Evolutionary conservation across 2,113 vertebrate species (phyloP), one percentile per base, ranked within the genome.

Genomic region (Sylvicapra grimmia): DNA sequence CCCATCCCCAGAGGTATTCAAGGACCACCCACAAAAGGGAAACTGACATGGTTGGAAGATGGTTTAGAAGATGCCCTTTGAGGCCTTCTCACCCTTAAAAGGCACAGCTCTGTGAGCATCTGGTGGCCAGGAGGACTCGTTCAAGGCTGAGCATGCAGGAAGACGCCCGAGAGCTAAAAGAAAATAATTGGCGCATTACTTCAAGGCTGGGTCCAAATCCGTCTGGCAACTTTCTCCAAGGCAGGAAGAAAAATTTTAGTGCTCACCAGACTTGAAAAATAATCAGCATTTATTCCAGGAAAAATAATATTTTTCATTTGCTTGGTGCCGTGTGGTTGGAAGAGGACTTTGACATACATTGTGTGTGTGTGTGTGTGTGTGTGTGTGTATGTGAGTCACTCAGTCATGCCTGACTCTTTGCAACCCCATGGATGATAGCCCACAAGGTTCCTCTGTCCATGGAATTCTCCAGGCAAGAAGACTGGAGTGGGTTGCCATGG

Each of bases 251-350:
- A 94, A 91, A 61, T 86, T 49, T 91, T 29, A 90, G 58, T 56
- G 21, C 56, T 90, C 84, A 86, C 54, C 77, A 93, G 87, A 90
- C 84, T 96, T 97, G 97, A 92, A 95, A 97, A 97, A 61, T 84
- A 96, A 97, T 96, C 80, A 65, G 23, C 63, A 61, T 33, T 86
- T 92, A 96, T 86, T 96, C 93, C 95, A 96, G 92, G 92, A 97
- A 97, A 97, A 96, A 93, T 68, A 82, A 51, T 44, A 44, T 58
- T n/a, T 92, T 93, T 89, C 93, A 51, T 92, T 82, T 95, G 90
- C 85, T 96, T 82, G 54, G 63, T 5, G 11, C 84, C 0, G 0
- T 80, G 89, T n/a, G 87, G 79, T 47, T 65, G 40, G n/a, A 96
- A 92, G 58, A 36, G 3, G 2, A 6, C n/a, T 21, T 79, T 95